Evolutionary conservation across 2,113 vertebrate genomes (phyloP).

Genomic region (Corynorhinus townsendii): DNA sequence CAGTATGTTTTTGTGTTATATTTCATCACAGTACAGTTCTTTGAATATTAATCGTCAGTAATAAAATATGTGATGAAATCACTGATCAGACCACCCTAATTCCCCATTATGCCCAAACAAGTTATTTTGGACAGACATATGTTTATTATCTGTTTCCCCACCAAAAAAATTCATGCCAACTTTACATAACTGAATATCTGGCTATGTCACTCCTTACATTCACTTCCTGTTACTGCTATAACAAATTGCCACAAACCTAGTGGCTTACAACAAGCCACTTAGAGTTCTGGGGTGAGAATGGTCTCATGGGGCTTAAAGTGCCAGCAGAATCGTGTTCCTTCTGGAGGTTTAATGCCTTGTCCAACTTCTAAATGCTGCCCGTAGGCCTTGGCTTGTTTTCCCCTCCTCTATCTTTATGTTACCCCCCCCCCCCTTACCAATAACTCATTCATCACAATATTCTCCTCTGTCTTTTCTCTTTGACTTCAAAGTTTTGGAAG

Average conservation of each 20-base stretch:
- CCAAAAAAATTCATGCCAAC: background rate
- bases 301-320: background rate
- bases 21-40: constrained; percentile 21
- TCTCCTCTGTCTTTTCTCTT: background rate
- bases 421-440: background rate
- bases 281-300: background rate
- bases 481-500: constrained; percentile 3
- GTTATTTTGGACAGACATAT: background rate
- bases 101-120: background rate
- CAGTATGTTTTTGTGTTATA: background rate
- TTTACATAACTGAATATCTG: background rate
- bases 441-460: background rate
- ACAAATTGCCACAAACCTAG: background rate
- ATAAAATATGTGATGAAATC: background rate
- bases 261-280: background rate
- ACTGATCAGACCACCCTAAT: background rate
- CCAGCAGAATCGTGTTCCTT: background rate
- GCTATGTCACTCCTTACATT: background rate
- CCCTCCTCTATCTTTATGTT: background rate
- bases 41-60: background rate
- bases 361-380: background rate
- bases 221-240: background rate
- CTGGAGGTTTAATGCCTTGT: background rate
- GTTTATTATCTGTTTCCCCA: background rate
- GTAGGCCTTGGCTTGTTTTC: background rate